phyloP scores from a whole-genome alignment of 2,113 vertebrate genomes.

The Mormyrus lacerda region DNA sequence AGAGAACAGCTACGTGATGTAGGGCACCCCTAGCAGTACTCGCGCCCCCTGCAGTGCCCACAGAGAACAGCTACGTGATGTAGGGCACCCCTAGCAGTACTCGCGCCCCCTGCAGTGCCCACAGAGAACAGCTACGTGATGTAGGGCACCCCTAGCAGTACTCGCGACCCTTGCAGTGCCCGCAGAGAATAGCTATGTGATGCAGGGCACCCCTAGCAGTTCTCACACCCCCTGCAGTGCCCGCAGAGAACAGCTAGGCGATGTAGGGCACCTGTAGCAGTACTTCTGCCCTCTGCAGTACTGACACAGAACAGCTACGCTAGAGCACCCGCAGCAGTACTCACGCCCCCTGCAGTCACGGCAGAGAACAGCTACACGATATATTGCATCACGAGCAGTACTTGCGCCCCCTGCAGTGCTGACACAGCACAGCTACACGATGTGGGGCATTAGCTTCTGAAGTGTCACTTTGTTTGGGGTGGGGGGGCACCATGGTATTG shows the following conservation, averaged over 20 bases:
- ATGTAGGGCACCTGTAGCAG: background rate
- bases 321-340: background rate
- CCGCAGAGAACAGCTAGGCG: too few relatives aligned
- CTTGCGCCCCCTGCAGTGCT: background rate
- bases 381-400: background rate
- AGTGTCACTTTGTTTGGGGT: background rate
- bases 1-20: too few relatives aligned
- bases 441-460: too few relatives aligned
- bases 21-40: too few relatives aligned
- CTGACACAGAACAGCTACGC: too few relatives aligned
- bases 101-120: background rate
- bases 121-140: background rate
- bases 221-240: too few relatives aligned
- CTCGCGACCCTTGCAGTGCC: background rate
- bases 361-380: too few relatives aligned
- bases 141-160: background rate
- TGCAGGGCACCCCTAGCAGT: background rate
- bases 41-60: too few relatives aligned
- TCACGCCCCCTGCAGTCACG: background rate
- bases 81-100: background rate
- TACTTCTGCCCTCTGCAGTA: background rate
- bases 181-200: background rate
- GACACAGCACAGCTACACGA: background rate
- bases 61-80: background rate
- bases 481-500: too few relatives aligned